Percentiles rank a stretch among this genome's conserved stretches.
Evolutionary conservation across 2,888 invertebrate species (phyloP).

Genomic region (Itoplectis maculator): DNA sequence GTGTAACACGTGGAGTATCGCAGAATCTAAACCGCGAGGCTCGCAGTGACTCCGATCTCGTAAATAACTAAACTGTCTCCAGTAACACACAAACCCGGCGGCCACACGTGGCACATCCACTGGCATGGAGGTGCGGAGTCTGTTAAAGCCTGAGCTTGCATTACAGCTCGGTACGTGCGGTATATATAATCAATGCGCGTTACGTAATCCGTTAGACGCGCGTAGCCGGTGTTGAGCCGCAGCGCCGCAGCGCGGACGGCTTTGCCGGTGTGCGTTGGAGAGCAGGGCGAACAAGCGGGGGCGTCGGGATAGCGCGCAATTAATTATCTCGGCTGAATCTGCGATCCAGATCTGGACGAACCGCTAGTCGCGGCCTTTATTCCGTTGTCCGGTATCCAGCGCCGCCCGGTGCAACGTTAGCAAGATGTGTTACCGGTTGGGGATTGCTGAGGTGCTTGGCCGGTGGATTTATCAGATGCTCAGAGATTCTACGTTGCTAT

Average conservation of each 20-base stretch:
- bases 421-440: constrained; percentile 32
- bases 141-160: constrained; percentile 56
- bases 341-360: constrained; percentile 80
- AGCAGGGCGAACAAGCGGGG: constrained; percentile 40
- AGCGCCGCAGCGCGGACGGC: background rate
- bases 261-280: constrained; percentile 20
- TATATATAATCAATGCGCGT: constrained; percentile 62
- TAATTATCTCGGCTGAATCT: constrained; percentile 76
- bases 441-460: no score
- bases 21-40: constrained; percentile 38
- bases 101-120: constrained; percentile 18
- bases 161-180: background rate
- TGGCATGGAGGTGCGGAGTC: constrained; percentile 21
- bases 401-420: background rate
- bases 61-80: constrained; percentile 63
- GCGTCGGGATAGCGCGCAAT: constrained; percentile 66
- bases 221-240: constrained; percentile 9
- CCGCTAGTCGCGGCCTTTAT: constrained; percentile 79
- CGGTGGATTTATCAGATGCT: background rate
- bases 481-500: no score
- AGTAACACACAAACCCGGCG: constrained; percentile 53
- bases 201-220: constrained; percentile 64
- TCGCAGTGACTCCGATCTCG: constrained; percentile 49
- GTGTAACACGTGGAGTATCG: constrained; percentile 11
- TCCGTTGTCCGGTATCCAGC: constrained; percentile 77